Evolutionary conservation across 2,113 vertebrate species (phyloP), one percentile per base, ranked within the genome.

Genomic region (Paracanthobrama guichenoti): DNA sequence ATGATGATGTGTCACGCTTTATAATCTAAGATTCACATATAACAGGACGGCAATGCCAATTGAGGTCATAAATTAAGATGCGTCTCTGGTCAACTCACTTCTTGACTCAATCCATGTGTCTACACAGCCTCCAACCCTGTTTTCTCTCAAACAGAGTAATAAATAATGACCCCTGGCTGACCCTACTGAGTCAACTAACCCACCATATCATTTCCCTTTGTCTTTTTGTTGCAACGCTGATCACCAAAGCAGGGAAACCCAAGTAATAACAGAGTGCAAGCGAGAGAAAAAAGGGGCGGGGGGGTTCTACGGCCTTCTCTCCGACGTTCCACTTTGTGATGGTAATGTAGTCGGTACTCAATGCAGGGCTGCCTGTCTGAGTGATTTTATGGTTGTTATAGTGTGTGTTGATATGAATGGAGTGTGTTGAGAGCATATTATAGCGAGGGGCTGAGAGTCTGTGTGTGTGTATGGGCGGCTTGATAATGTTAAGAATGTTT

Each of bases 111-210:
- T 42, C 55, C 35, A 78, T 59, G 24, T 55, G 53, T 78, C 75
- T 39, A 13, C 50, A 59, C 53, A 28, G 6, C 26, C 75, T 9
- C 20, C 50, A n/a, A n/a, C 22, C 28, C 55, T 78, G 42, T 57
- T 78, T 2, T 42, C 31, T 31, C 26, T 76, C 3, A 55, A 76
- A 76, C 24, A 12, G 26, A 57, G 75, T 31, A 53, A 20, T 39
- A 59, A 78, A 78, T 59, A 53, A 42, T 42, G 53, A 78, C 75
- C 75, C 78, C 90, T 85, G 86, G 82, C 86, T 18, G 79, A 82
- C 66, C 76, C 48, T 66, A 22, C 16, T 16, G 5, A 31, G 42
- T 80, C 28, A 3, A 84, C n/a, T 1, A 66, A 88, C 44, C 80
- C 88, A 69, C 59, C 88, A 81, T 42, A 82, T 67, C 53, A 3